Percentiles rank a stretch among this genome's conserved stretches.
phyloP scores from a whole-genome alignment of 2,888 invertebrate genomes.

The Chloroclysta siterata region DNA sequence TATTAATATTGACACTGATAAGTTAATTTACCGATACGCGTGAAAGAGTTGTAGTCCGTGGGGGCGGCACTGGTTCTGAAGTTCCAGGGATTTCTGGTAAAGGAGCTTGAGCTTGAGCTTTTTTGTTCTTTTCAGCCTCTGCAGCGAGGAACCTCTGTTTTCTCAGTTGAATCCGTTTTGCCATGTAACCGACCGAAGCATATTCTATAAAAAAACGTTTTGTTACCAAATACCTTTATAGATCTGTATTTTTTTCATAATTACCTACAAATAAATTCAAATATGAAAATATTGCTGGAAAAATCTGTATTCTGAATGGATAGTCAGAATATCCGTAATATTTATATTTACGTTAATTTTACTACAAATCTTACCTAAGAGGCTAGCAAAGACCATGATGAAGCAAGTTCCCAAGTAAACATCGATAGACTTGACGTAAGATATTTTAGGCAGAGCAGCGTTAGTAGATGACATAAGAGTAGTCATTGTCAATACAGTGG shows the following conservation, averaged over 20 bases:
- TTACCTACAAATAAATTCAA: no score
- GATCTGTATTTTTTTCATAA: not conserved
- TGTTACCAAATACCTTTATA: not conserved
- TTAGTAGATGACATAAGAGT: constrained; percentile 98
- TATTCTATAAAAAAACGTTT: constrained; percentile 83
- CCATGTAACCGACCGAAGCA: constrained; percentile 99
- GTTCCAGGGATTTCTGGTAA: constrained; percentile 76
- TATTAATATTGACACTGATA: not conserved
- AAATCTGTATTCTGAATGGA: no score
- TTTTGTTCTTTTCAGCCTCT: constrained; percentile 93
- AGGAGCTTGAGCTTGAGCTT: not conserved
- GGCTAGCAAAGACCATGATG: constrained; percentile 99
- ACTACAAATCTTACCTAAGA: constrained; percentile 87
- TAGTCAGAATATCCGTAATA: no score
- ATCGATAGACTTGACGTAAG: constrained; percentile 98
- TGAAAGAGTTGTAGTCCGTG: constrained; percentile 88
- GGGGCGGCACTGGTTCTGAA: constrained; percentile 84
- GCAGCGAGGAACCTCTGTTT: constrained; percentile 95
- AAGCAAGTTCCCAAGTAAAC: constrained; percentile 98
- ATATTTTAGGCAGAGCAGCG: constrained; percentile 98
- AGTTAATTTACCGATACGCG: constrained; percentile 66
- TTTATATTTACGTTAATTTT: no score
- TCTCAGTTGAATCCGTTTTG: constrained; percentile 97
- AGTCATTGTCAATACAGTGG: constrained; percentile 98
- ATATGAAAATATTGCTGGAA: no score